Base-by-base conservation (phyloP, 2,113 vertebrate genomes). In the Fulmarus glacialis region DNA sequence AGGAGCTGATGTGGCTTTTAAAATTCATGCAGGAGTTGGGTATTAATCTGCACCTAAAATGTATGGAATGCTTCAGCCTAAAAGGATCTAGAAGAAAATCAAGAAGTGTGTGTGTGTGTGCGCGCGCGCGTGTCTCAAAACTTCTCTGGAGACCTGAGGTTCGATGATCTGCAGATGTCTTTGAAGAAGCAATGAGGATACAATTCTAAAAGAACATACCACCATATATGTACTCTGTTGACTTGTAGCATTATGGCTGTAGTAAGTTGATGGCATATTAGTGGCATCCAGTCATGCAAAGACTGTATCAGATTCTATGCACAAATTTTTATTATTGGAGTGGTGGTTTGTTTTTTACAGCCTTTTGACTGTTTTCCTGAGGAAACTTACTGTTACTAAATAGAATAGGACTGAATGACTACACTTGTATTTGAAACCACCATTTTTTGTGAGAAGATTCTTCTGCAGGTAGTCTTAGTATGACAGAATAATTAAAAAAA, bases 1-100 rank as follows among this genome's bases (percentile, higher is more conserved):
- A 97, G 97, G 96, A 98, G 96, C 96, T 98, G 94, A 95, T 96
- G 92, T 94, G 97, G 98, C 97, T 97, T 97, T 97, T 96, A 92
- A 86, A 96, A 94, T 92, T 96, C 73, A 90, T 81, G 72, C 94
- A 95, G 96, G 96, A 98, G 87, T 96, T 98, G 94, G 93, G 94
- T 97, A 94, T 96, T 96, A 93, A 95, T 96, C 97, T 90, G 87
- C 94, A 96, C 91, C 77, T 96, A 90, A 95, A 92, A 96, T 68
- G 70, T 96, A 86, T 96, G 96, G 97, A 95, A 97, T 96, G 90
- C 94, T 97, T 97, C 81, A 38, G 74, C 72, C 68, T 97, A 97
- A 97, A 89, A 95, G 94, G 96, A 94, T 89, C 93, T 97, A 97
- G 92, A 97, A 97, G 92, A 97, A 97, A 96, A 94, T 85, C 89